Percentiles rank a stretch among this genome's conserved stretches.
Conservation (phyloP, 2,888 invertebrate species). For the Pyrocoelia pectoralis region DNA sequence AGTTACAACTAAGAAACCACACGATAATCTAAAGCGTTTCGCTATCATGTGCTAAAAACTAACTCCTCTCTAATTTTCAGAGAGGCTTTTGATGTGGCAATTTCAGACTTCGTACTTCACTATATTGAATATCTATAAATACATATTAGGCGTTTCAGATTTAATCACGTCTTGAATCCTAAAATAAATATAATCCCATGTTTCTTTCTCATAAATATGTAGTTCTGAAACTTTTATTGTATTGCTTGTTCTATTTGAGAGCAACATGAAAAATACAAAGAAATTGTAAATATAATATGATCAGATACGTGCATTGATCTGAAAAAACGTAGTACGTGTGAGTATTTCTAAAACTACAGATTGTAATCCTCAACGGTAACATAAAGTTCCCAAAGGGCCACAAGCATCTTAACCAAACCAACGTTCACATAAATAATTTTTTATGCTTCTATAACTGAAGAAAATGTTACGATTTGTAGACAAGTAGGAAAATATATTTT, state of each 20-base stretch:
- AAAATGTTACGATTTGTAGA: slow-evolving; percentile 12
- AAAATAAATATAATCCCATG: no score
- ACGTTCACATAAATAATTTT: slow-evolving; percentile 22
- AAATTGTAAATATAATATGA: slow-evolving; percentile 2
- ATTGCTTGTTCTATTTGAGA: no score
- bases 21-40: slow-evolving; percentile 1
- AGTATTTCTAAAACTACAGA: slow-evolving; percentile 10
- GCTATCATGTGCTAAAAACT: slow-evolving; percentile 1
- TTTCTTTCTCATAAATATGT: no score
- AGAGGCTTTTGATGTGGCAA: slow-evolving; percentile 13
- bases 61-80: slow-evolving; percentile 10
- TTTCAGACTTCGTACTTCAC: background rate
- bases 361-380: slow-evolving; percentile 7
- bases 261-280: no score
- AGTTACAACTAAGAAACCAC: background rate
- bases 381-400: slow-evolving; percentile 5
- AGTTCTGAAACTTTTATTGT: no score
- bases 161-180: no score
- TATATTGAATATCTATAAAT: background rate
- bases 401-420: slow-evolving; percentile 11
- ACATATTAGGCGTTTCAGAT: no score
- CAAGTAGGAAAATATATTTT: slow-evolving; percentile 8
- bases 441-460: slow-evolving; percentile 21
- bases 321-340: slow-evolving; percentile 8
- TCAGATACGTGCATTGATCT: background rate